Evolutionary conservation across 2,113 vertebrate species (phyloP).

Genomic region (Pithys albifrons): DNA sequence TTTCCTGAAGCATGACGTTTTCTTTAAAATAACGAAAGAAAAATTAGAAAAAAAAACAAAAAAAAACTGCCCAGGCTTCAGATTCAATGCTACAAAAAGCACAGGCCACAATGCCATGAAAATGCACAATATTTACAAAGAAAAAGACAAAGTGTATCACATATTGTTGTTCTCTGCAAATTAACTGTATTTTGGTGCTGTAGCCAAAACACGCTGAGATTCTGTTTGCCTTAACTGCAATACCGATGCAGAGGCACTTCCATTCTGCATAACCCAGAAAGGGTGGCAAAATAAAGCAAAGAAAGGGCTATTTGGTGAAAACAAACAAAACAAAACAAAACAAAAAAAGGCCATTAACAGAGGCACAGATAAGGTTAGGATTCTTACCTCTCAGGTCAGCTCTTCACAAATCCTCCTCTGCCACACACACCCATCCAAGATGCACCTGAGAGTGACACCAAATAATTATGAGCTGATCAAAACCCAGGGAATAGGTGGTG

Average conservation of each 20-base stretch:
- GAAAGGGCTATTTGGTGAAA: not conserved
- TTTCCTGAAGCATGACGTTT: not conserved
- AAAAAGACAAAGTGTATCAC: not conserved
- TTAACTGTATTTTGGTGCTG: not conserved
- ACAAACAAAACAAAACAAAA: too few relatives aligned
- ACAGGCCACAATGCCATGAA: not conserved
- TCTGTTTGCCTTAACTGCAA: not conserved
- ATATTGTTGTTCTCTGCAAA: not conserved
- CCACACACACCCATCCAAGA: not conserved
- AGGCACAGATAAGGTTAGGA: not conserved
- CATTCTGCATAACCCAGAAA: not conserved
- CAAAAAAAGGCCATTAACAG: not conserved
- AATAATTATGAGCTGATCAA: not conserved
- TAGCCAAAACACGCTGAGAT: not conserved
- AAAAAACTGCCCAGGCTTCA: not conserved
- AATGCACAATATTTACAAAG: not conserved
- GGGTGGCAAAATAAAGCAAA: not conserved
- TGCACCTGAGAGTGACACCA: not conserved
- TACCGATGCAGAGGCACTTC: not conserved
- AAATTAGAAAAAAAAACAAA: rapidly evolving
- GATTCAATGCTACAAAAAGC: not conserved
- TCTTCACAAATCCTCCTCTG: not conserved
- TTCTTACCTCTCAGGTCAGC: not conserved
- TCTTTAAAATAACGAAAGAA: not conserved
- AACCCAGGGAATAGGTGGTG: not conserved